phyloP scores from a whole-genome alignment of 2,797 vertebrate species.

The Paratrypauchen microcephalus region DNA sequence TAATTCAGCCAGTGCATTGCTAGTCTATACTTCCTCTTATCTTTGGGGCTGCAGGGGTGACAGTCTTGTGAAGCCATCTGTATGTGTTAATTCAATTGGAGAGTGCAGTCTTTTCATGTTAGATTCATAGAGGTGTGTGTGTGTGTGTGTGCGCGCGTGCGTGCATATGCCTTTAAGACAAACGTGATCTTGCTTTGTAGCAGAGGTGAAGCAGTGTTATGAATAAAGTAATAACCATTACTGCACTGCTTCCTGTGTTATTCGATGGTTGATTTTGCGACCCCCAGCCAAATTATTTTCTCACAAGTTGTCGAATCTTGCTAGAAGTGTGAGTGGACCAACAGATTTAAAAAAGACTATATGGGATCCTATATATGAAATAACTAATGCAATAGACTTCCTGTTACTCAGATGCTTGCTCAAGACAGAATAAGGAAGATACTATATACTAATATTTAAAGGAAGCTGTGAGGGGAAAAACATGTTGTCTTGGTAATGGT shows the following conservation, averaged over 20 bases:
- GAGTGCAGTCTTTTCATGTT: slow-evolving; percentile 44
- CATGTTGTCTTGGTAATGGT: too few relatives aligned
- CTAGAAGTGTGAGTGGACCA: not conserved
- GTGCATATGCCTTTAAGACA: slow-evolving; percentile 12
- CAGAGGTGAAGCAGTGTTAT: slow-evolving; percentile 24
- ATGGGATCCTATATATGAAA: slow-evolving; percentile 35
- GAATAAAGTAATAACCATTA: slow-evolving; percentile 14
- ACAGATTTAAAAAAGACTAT: not conserved
- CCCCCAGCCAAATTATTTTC: slow-evolving; percentile 18
- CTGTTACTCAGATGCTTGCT: slow-evolving; percentile 46
- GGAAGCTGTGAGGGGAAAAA: not conserved
- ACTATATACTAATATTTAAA: not conserved
- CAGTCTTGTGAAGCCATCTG: slow-evolving; percentile 45
- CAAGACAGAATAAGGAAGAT: slow-evolving; percentile 39
- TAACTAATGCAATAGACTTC: slow-evolving; percentile 48
- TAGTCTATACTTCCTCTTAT: slow-evolving; percentile 30
- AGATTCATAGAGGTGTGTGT: slow-evolving; percentile 34
- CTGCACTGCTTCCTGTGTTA: slow-evolving; percentile 6
- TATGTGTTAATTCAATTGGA: slow-evolving; percentile 46
- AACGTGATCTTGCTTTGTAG: slow-evolving; percentile 27
- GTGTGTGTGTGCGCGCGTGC: not conserved
- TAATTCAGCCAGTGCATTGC: slow-evolving; percentile 45
- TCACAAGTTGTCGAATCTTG: slow-evolving; percentile 15
- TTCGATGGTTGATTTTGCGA: not conserved
- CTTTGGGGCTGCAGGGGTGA: slow-evolving; percentile 35